phyloP scores from a whole-genome alignment of 1,140 invertebrate species.

The Subanguina moxae region DNA sequence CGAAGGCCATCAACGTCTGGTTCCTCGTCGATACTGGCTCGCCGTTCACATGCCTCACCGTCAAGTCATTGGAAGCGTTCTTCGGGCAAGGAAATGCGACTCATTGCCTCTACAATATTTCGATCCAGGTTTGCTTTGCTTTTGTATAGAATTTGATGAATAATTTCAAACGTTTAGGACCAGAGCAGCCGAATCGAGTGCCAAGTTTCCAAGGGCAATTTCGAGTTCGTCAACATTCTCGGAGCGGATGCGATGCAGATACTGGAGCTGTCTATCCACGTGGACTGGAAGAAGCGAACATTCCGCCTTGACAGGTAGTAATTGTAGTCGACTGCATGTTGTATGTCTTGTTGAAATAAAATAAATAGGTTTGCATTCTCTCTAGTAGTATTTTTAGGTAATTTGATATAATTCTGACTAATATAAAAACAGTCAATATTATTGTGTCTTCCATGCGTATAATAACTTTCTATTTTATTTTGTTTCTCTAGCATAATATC shows the following conservation, averaged over 20 bases:
- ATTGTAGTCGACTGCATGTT: no score
- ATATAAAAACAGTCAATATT: slow-evolving; percentile 44
- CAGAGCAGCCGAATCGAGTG: slow-evolving; percentile 21
- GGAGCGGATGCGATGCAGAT: slow-evolving; percentile 17
- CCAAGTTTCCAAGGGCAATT: slow-evolving; percentile 24
- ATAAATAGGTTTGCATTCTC: slow-evolving; percentile 44
- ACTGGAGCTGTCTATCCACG: slow-evolving; percentile 23
- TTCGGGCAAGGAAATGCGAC: slow-evolving; percentile 27
- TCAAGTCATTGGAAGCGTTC: slow-evolving; percentile 28
- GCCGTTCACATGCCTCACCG: slow-evolving; percentile 12
- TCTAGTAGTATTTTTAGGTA: slow-evolving; percentile 39
- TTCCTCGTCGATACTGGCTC: slow-evolving; percentile 27
- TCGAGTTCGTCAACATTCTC: slow-evolving; percentile 24
- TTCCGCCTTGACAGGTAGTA: slow-evolving; percentile 27
- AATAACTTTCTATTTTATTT: slow-evolving; percentile 45
- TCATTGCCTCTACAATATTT: slow-evolving; percentile 8
- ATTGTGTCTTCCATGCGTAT: slow-evolving; percentile 36
- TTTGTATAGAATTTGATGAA: slow-evolving; percentile 29
- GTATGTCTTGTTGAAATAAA: slow-evolving; percentile 34
- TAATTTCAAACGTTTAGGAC: slow-evolving; percentile 33
- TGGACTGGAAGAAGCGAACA: slow-evolving; percentile 24
- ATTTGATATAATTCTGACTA: slow-evolving; percentile 33
- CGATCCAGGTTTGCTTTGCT: slow-evolving; percentile 36
- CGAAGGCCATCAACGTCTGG: slow-evolving; percentile 30
- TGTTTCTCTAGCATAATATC: slow-evolving; percentile 37